These are phyloP conservation scores for Hoplodrina ambigua DNA, from an alignment of 2,888 invertebrate genomes.

Conservation along the genomic window DNA sequence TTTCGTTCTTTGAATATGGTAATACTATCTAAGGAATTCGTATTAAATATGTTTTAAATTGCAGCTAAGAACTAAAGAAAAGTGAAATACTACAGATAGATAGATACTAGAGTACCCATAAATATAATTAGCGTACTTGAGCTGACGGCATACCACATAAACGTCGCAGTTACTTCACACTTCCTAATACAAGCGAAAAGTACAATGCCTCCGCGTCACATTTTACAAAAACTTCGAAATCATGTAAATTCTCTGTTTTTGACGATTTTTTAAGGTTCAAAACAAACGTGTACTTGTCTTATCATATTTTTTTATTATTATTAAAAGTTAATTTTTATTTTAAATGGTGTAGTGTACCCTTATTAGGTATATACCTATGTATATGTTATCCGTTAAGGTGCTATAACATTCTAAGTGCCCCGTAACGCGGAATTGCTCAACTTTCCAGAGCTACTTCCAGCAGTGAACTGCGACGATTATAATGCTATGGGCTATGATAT, in stretches of 20 bases:
- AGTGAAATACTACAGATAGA: neutral
- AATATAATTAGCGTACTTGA: constrained; percentile 1
- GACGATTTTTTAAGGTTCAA: neutral
- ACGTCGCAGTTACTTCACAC: constrained; percentile 5
- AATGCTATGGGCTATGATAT: constrained; percentile 17
- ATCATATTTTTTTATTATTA: neutral
- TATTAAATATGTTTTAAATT: neutral
- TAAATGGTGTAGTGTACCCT: too few species aligned
- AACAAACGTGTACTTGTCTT: neutral
- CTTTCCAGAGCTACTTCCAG: neutral
- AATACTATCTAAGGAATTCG: neutral
- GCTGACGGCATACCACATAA: constrained; percentile 7
- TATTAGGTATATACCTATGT: too few species aligned
- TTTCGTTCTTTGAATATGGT: neutral
- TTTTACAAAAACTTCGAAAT: neutral
- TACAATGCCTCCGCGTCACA: neutral
- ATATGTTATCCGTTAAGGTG: neutral
- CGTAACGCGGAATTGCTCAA: neutral
- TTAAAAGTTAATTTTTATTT: too few species aligned
- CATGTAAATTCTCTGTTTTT: neutral
- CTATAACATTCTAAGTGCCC: neutral
- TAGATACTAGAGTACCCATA: neutral
- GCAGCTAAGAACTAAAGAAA: neutral
- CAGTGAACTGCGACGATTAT: constrained; percentile 11
- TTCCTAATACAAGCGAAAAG: constrained; percentile 7